Conservation (phyloP, 2,888 invertebrate species). For the Thymelicus sylvestris region DNA sequence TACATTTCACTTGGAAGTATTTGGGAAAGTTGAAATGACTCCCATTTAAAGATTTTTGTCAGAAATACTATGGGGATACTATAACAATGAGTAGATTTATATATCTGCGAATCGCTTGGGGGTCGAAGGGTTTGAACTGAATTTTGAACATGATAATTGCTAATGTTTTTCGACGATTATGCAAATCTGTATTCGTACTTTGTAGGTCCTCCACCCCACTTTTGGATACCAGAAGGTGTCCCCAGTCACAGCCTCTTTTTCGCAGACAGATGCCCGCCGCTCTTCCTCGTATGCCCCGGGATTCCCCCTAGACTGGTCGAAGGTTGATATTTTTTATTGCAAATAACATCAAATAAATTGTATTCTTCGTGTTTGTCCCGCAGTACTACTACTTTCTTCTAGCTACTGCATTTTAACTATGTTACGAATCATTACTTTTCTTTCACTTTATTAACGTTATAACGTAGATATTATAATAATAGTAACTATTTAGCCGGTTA, state of each 20-base stretch:
- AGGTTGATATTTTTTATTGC: constrained; percentile 14
- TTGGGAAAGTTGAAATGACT: background rate
- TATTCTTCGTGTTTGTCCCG: no score
- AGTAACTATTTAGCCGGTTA: no score
- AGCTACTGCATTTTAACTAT: no score
- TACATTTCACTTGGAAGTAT: background rate
- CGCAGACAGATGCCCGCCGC: constrained; percentile 30
- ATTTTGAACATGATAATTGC: background rate
- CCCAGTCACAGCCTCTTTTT: constrained; percentile 18
- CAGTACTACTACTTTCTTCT: no score
- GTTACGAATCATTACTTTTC: no score
- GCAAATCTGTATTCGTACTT: background rate
- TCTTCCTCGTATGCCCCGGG: constrained; percentile 29
- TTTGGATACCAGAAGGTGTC: constrained; percentile 16
- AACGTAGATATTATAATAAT: no score
- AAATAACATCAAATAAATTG: background rate
- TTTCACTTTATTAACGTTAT: no score
- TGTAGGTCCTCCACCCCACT: constrained; percentile 27
- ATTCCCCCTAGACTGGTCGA: constrained; percentile 30
- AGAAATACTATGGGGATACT: no score
- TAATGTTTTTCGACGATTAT: background rate
- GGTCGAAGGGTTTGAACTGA: background rate
- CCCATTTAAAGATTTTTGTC: background rate
- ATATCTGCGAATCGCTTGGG: background rate
- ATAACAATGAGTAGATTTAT: background rate